Conservation (phyloP, 1,140 invertebrate genomes). For the Nasonia longicornis region DNA sequence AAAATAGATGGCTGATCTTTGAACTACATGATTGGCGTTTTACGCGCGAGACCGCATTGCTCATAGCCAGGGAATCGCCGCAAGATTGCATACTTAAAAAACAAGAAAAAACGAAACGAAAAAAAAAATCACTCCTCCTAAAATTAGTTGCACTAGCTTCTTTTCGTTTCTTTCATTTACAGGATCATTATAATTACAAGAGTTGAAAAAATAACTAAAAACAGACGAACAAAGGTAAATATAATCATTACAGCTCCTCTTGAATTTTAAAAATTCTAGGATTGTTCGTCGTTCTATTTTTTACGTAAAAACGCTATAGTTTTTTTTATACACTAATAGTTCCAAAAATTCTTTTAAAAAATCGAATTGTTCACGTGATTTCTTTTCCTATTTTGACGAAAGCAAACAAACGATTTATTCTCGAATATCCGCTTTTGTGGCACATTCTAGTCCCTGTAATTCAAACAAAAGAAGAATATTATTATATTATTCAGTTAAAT, state of each 20-base stretch:
- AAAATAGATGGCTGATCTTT: slow-evolving; percentile 9
- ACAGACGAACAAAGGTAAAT: slow-evolving; percentile 12
- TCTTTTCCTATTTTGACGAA: slow-evolving; percentile 22
- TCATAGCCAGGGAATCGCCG: background rate
- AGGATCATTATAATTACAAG: slow-evolving; percentile 30
- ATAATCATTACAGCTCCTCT: slow-evolving; percentile 2
- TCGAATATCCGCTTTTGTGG: slow-evolving; percentile 51
- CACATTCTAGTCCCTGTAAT: slow-evolving; percentile 55
- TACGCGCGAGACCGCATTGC: background rate
- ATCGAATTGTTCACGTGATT: background rate
- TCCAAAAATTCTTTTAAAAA: slow-evolving; percentile 35
- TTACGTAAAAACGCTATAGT: slow-evolving; percentile 22
- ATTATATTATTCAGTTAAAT: background rate
- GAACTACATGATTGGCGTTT: slow-evolving; percentile 29
- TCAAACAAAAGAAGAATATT: slow-evolving; percentile 25
- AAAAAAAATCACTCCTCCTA: slow-evolving; percentile 28
- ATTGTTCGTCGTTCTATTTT: slow-evolving; percentile 16
- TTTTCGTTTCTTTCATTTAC: slow-evolving; percentile 34
- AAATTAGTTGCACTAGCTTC: slow-evolving; percentile 8
- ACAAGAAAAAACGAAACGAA: slow-evolving; percentile 2
- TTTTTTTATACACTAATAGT: slow-evolving; percentile 44
- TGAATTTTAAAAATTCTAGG: slow-evolving; percentile 8
- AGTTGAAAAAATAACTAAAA: slow-evolving; percentile 32
- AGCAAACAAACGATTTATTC: slow-evolving; percentile 49
- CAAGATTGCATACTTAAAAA: slow-evolving; percentile 17